Evolutionary conservation across 1,140 invertebrate species (phyloP).

Genomic region (Trigoniulus corallinus): DNA sequence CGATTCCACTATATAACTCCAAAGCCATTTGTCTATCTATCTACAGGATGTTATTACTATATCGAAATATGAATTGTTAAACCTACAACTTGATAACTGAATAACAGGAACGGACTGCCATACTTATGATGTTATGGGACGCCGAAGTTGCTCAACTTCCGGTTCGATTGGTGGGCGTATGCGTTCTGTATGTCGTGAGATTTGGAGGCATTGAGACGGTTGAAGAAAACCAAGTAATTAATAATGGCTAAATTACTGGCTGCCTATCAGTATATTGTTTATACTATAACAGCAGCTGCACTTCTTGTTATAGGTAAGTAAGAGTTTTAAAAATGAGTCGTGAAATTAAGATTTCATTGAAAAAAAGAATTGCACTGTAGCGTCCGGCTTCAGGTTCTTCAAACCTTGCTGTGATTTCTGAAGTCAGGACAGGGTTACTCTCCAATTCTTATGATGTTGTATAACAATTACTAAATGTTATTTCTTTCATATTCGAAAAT

Average conservation of each 20-base stretch:
- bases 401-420: neutral
- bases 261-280: slow-evolving; percentile 3
- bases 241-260: neutral
- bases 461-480: neutral
- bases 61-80: too few species aligned
- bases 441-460: neutral
- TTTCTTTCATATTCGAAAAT: neutral
- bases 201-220: neutral
- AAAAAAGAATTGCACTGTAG: neutral
- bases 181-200: neutral
- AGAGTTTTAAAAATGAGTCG: neutral
- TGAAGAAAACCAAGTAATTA: neutral
- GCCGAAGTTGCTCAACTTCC: neutral
- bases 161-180: neutral
- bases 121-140: too few species aligned
- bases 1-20: slow-evolving; percentile 87
- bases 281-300: neutral
- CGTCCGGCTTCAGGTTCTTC: neutral
- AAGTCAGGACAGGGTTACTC: neutral
- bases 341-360: neutral
- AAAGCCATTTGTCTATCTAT: too few species aligned
- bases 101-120: too few species aligned
- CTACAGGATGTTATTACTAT: too few species aligned
- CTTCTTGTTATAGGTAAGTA: slow-evolving; percentile 2
- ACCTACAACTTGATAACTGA: too few species aligned